phyloP scores from a whole-genome alignment of 2,113 vertebrate genomes.

The Lasiurus borealis region DNA sequence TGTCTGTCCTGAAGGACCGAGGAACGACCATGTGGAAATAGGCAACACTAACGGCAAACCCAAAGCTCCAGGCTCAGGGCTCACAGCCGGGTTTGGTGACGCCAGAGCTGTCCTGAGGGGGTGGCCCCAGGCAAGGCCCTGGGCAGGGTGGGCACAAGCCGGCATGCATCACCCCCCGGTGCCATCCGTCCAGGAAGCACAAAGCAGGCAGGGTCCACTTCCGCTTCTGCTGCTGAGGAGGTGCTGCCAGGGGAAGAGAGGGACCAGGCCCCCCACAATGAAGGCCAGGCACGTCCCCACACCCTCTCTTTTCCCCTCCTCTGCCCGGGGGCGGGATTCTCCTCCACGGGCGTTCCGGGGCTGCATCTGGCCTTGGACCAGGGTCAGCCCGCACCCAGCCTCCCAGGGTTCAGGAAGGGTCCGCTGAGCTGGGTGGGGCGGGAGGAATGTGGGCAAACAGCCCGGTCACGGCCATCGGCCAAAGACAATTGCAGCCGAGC shows the following conservation, averaged over 20 bases:
- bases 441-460: slow-evolving; percentile 66
- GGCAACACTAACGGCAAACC: too few relatives aligned
- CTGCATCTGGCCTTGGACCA: neutral
- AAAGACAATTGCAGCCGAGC: slow-evolving; percentile 69
- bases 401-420: slow-evolving; percentile 20
- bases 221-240: neutral
- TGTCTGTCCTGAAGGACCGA: too few relatives aligned
- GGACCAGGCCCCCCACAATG: neutral
- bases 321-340: neutral
- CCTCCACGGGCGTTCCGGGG: neutral
- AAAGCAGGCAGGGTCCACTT: fast-evolving
- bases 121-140: neutral
- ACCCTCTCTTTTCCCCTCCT: neutral
- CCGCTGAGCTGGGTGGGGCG: neutral
- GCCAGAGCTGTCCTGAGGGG: neutral
- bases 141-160: too few relatives aligned
- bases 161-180: neutral
- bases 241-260: neutral
- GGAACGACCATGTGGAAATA: too few relatives aligned
- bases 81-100: neutral
- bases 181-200: neutral
- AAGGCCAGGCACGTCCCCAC: neutral
- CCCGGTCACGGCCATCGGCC: slow-evolving; percentile 49
- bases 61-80: too few relatives aligned
- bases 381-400: slow-evolving; percentile 50